Evolutionary conservation across 2,888 invertebrate genomes (phyloP).

Genomic region (Melanophora roralis): DNA sequence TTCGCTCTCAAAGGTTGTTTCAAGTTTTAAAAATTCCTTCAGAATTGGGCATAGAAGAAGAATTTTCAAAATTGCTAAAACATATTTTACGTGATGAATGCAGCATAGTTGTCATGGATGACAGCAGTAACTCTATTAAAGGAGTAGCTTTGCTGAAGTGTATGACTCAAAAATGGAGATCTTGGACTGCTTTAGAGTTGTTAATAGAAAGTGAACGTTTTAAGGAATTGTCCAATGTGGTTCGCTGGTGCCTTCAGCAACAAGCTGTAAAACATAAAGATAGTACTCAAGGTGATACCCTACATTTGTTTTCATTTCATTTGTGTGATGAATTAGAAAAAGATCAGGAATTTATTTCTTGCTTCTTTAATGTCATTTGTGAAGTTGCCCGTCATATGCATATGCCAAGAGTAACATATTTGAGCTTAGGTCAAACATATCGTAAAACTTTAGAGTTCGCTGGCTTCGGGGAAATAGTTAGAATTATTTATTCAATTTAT

Average conservation of each 20-base stretch:
- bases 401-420: constrained; percentile 61
- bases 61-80: constrained; percentile 46
- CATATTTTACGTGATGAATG: constrained; percentile 63
- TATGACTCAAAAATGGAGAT: constrained; percentile 62
- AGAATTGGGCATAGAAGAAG: constrained; percentile 24
- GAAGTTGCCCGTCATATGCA: constrained; percentile 63
- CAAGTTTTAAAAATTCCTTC: constrained; percentile 38
- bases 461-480: constrained; percentile 42
- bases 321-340: constrained; percentile 1
- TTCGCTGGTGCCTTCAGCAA: constrained; percentile 23
- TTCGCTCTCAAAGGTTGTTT: constrained; percentile 40
- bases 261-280: neutral
- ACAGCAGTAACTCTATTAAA: constrained; percentile 50
- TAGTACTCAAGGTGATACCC: constrained; percentile 8
- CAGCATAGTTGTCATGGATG: constrained; percentile 59
- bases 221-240: constrained; percentile 43
- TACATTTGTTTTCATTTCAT: constrained; percentile 61
- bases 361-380: constrained; percentile 60
- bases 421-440: constrained; percentile 38
- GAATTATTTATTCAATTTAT: constrained; percentile 62
- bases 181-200: constrained; percentile 57
- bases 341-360: constrained; percentile 35
- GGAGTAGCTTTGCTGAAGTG: constrained; percentile 63
- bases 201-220: constrained; percentile 34
- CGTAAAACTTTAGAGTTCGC: constrained; percentile 10